Evolutionary conservation across 2,113 vertebrate species (phyloP).

Genomic region (Tragelaphus strepsiceros): DNA sequence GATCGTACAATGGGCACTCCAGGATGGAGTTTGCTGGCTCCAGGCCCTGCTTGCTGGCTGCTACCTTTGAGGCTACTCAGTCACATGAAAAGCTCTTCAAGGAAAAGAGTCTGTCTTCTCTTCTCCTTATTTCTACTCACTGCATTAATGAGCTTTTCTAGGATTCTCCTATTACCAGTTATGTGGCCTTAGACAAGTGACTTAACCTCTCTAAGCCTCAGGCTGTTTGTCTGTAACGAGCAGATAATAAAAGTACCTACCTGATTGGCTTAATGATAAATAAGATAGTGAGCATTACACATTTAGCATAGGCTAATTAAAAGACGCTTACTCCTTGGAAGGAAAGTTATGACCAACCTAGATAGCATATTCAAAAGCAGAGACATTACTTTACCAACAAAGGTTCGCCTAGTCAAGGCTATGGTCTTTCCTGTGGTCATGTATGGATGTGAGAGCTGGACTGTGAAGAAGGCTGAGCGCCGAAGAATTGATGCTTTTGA

Average conservation of each 20-base stretch:
- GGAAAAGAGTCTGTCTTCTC: neutral
- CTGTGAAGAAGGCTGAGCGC: no score
- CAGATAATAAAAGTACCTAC: neutral
- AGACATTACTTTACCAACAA: no score
- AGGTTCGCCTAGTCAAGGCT: no score
- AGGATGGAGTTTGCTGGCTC: no score
- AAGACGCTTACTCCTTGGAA: no score
- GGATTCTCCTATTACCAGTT: neutral
- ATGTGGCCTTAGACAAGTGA: neutral
- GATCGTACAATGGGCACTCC: accelerated
- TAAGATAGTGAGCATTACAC: neutral
- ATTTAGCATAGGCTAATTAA: neutral
- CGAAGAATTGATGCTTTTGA: no score
- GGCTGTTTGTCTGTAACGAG: neutral
- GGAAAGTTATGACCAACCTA: no score
- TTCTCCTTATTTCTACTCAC: neutral
- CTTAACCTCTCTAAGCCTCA: neutral
- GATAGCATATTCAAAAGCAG: no score
- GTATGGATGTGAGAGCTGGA: no score
- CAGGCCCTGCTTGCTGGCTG: neutral
- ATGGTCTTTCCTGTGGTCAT: no score
- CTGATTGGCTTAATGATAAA: neutral
- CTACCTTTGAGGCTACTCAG: neutral
- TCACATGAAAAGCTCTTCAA: neutral
- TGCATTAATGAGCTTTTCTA: neutral